Percentiles rank a stretch among this genome's conserved stretches.
These are phyloP conservation scores for Lasioglossum malachurum DNA, from an alignment of 2,888 invertebrate genomes.

Conservation along the genomic window DNA sequence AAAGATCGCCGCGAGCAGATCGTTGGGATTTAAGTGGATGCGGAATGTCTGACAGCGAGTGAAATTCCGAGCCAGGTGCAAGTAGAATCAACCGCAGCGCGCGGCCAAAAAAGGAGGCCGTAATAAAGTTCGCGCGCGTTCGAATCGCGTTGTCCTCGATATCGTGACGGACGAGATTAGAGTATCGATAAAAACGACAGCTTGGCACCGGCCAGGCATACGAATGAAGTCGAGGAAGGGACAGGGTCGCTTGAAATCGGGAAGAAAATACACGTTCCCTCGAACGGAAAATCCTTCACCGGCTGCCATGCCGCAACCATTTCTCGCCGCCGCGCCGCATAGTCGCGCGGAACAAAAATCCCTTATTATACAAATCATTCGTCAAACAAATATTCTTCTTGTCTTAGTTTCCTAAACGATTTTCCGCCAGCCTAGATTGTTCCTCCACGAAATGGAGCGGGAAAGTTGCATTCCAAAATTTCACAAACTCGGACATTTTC, in stretches of 20 bases:
- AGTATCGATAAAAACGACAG: conserved; percentile 44
- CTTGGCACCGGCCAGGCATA: conserved; percentile 40
- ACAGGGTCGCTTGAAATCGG: not conserved
- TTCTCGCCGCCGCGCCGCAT: not conserved
- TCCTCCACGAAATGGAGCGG: no score
- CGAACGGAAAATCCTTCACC: conserved; percentile 21
- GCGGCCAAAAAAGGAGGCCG: conserved; percentile 44
- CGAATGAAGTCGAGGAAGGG: conserved; percentile 15
- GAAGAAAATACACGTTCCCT: conserved; percentile 13
- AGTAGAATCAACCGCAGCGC: conserved; percentile 32
- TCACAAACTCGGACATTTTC: no score
- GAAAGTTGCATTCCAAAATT: no score
- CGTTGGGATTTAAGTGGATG: conserved; percentile 36
- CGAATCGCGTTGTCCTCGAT: conserved; percentile 41
- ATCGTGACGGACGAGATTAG: conserved; percentile 32
- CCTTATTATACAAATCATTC: not conserved
- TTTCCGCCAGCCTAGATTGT: no score
- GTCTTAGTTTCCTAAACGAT: no score
- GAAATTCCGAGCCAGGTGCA: conserved; percentile 38
- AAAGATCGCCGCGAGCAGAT: conserved; percentile 1
- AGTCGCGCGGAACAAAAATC: not conserved
- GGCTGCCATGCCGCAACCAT: not conserved
- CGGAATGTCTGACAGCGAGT: conserved; percentile 34
- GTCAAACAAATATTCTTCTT: not conserved
- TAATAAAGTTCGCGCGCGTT: conserved; percentile 48